A percentile compares a stretch with the other conserved stretches of the same genome.
These are phyloP conservation scores for Leptopterna dolabrata DNA, from an alignment of 2,888 invertebrate species.

Conservation along the genomic window DNA sequence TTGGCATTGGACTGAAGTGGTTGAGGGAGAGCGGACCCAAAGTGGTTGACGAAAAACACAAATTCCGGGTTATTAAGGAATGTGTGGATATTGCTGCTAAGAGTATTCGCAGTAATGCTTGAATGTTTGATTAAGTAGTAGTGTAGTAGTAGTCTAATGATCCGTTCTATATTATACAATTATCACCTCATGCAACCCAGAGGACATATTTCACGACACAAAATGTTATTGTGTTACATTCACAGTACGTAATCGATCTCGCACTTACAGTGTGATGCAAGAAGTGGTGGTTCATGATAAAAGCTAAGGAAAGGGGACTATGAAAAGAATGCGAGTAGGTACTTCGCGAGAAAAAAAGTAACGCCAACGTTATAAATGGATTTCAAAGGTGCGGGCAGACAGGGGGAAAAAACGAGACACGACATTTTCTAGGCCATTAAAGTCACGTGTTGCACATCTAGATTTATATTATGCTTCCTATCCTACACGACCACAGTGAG, in stretches of 20 bases:
- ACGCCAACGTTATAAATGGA: conserved; percentile 15
- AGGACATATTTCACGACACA: neutral
- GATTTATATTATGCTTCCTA: conserved; percentile 26
- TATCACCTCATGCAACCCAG: no score
- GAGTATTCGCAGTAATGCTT: no score
- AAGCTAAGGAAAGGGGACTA: neutral
- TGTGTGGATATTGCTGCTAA: no score
- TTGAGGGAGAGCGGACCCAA: no score
- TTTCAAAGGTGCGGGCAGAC: conserved; percentile 13
- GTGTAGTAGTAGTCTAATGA: no score
- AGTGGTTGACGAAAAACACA: no score
- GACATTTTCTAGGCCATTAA: conserved; percentile 45
- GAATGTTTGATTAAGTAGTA: no score
- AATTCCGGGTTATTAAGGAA: no score
- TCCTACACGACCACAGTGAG: conserved; percentile 29
- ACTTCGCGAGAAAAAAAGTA: neutral
- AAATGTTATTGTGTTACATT: no score
- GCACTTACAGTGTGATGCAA: neutral
- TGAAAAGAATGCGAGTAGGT: neutral
- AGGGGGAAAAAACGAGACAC: conserved; percentile 3
- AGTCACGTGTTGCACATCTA: conserved; percentile 45
- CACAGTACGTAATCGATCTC: neutral
- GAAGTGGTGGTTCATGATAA: neutral
- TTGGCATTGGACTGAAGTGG: no score
- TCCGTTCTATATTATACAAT: no score